Evolutionary conservation across 2,888 invertebrate species (phyloP).

Genomic region (Phania funesta): DNA sequence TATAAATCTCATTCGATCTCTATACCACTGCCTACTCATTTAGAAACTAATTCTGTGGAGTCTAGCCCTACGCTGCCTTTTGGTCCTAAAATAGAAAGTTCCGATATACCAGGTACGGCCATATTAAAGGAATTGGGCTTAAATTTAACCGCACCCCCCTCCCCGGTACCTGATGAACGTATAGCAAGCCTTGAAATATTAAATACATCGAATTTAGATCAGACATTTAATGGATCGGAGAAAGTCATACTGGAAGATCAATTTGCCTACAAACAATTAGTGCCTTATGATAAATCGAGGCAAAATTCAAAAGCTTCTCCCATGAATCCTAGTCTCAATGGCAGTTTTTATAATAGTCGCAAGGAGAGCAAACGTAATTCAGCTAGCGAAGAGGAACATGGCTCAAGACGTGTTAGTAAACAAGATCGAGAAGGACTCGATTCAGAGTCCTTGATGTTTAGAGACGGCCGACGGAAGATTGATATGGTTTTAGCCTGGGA

Average conservation of each 20-base stretch:
- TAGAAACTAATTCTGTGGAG: slow-evolving; percentile 77
- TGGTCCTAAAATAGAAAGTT: slow-evolving; percentile 81
- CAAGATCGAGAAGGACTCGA: slow-evolving; percentile 83
- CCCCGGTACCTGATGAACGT: slow-evolving; percentile 30
- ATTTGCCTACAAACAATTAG: slow-evolving; percentile 74
- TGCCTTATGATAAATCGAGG: slow-evolving; percentile 68
- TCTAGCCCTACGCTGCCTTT: slow-evolving; percentile 81
- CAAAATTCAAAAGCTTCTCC: slow-evolving; percentile 72
- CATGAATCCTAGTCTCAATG: slow-evolving; percentile 73
- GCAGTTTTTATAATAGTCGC: slow-evolving; percentile 73
- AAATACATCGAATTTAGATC: slow-evolving; percentile 57
- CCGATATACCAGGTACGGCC: slow-evolving; percentile 80
- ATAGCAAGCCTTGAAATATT: slow-evolving; percentile 29
- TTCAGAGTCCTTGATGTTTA: slow-evolving; percentile 86
- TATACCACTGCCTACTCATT: slow-evolving; percentile 75
- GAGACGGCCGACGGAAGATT: slow-evolving; percentile 90
- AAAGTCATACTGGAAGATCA: slow-evolving; percentile 74
- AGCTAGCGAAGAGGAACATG: slow-evolving; percentile 70
- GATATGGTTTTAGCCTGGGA: slow-evolving; percentile 94
- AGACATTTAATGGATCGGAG: slow-evolving; percentile 71
- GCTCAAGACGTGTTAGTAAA: slow-evolving; percentile 77
- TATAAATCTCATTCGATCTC: slow-evolving; percentile 70
- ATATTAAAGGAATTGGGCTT: slow-evolving; percentile 76
- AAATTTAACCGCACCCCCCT: slow-evolving; percentile 72
- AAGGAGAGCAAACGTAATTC: slow-evolving; percentile 77